Evolutionary conservation across 2,888 invertebrate species (phyloP).

Genomic region (Belgica antarctica): DNA sequence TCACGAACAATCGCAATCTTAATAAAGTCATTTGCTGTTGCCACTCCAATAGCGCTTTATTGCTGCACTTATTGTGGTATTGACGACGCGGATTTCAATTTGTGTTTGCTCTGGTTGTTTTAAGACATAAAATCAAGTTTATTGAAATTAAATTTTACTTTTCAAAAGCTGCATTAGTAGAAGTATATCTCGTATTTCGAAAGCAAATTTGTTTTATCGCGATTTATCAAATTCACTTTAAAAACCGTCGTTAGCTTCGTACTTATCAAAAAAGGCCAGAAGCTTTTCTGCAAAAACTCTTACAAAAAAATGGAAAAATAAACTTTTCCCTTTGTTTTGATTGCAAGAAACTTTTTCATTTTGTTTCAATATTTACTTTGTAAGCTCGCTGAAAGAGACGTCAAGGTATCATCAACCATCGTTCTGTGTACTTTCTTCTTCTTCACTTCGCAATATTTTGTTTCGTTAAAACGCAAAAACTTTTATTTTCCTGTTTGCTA

Average conservation of each 20-base stretch:
- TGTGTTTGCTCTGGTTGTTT: neutral
- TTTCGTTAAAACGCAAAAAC: no score
- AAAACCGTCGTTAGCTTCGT: no score
- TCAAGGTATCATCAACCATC: no score
- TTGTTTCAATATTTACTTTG: conserved; percentile 9
- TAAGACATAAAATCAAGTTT: neutral
- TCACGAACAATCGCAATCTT: neutral
- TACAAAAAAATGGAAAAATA: neutral
- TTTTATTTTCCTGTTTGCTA: no score
- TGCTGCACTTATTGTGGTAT: neutral
- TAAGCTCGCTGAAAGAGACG: neutral
- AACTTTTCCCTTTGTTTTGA: neutral
- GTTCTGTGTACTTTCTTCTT: no score
- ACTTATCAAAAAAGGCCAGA: neutral
- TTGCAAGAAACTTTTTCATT: neutral
- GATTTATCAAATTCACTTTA: no score
- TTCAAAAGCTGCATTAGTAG: no score
- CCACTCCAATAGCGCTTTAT: no score
- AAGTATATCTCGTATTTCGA: no score
- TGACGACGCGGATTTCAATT: neutral
- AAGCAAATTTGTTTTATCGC: no score
- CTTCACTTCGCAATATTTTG: no score
- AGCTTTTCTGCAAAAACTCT: neutral
- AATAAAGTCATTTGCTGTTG: neutral
- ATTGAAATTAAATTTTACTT: conserved; percentile 4